Evolutionary conservation across 2,797 vertebrate species (phyloP).

Genomic region (Sorex maritimensis): DNA sequence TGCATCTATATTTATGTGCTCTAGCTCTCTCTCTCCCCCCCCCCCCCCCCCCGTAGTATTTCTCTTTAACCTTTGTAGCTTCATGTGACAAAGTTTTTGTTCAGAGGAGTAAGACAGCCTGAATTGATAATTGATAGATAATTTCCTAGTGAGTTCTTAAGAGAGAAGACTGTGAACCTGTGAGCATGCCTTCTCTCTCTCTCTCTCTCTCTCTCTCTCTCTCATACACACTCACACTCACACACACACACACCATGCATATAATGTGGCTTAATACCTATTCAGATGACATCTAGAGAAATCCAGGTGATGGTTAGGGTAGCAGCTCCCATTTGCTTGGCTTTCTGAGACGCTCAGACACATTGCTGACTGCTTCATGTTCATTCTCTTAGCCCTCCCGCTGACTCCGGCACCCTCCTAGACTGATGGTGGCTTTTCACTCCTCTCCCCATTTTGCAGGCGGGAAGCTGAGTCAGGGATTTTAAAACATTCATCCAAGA

Average conservation of each 20-base stretch:
- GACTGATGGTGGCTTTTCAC: conserved; percentile 18
- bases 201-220: too few relatives aligned
- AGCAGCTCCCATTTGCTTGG: background rate
- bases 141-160: background rate
- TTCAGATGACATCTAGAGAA: conserved; percentile 32
- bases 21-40: background rate
- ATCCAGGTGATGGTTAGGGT: background rate
- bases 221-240: too few relatives aligned
- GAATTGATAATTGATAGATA: background rate
- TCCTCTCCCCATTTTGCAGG: conserved; percentile 62
- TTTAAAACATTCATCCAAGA: conserved; percentile 44
- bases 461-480: conserved; percentile 37
- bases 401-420: background rate
- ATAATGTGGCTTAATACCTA: background rate
- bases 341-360: conserved; percentile 39
- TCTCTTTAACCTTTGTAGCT: conserved; percentile 77
- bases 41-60: conserved; percentile 38
- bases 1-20: conserved; percentile 57
- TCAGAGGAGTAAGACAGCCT: background rate
- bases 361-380: background rate
- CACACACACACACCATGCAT: background rate
- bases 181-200: background rate
- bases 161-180: background rate
- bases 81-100: conserved; percentile 48
- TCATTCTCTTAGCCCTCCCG: background rate